phyloP scores from a whole-genome alignment of 2,888 invertebrate species.

The Hemithea aestivaria region DNA sequence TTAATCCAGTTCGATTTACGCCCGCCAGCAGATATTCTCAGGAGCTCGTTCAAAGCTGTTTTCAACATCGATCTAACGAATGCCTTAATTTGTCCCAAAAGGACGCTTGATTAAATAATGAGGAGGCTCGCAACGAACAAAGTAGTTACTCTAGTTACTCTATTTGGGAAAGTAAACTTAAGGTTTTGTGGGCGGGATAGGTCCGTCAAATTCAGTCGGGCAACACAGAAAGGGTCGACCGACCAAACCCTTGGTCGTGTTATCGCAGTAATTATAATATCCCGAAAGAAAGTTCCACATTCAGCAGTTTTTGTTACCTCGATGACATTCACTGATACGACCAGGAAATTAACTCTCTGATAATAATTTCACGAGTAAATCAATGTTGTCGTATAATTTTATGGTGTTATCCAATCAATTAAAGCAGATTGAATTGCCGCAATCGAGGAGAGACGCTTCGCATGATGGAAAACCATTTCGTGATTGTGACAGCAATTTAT shows the following conservation, averaged over 20 bases:
- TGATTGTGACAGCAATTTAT: conserved; percentile 19
- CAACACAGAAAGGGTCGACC: conserved; percentile 54
- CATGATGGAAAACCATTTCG: conserved; percentile 23
- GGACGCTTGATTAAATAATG: conserved; percentile 23
- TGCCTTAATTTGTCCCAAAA: conserved; percentile 16
- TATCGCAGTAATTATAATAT: conserved; percentile 52
- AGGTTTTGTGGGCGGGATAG: conserved; percentile 35
- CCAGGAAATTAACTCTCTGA: conserved; percentile 28
- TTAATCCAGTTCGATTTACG: conserved; percentile 27
- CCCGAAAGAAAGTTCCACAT: conserved; percentile 34
- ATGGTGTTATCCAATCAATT: conserved; percentile 25
- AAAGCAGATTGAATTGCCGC: conserved; percentile 16
- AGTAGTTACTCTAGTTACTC: conserved; percentile 17
- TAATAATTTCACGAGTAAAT: conserved; percentile 39
- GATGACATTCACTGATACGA: conserved; percentile 20
- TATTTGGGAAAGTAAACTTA: conserved; percentile 23
- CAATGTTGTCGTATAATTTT: conserved; percentile 23
- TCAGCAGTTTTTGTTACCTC: conserved; percentile 36
- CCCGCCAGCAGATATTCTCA: conserved; percentile 11
- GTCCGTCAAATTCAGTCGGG: conserved; percentile 29
- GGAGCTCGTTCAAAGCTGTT: conserved; percentile 16
- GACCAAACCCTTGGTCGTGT: conserved; percentile 36
- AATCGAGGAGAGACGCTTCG: conserved; percentile 13
- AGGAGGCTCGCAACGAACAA: conserved; percentile 11
- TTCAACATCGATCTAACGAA: conserved; percentile 16